Evolutionary conservation across 2,113 vertebrate genomes (phyloP), one percentile per base, ranked within the genome.

Genomic region (Cervus canadensis): DNA sequence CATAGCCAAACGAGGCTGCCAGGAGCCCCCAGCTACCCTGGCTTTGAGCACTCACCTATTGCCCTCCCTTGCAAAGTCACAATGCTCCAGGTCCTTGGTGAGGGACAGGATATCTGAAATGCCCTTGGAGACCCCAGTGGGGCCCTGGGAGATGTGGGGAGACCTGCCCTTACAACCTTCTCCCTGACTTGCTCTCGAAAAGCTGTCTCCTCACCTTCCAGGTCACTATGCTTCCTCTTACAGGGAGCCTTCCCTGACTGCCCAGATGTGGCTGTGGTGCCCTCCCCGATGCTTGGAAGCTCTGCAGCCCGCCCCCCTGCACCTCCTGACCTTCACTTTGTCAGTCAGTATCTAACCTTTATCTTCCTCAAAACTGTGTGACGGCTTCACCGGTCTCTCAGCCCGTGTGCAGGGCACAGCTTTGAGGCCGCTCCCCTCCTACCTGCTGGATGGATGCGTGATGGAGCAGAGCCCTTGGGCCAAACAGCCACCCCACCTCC

Each of bases 391-490:
- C 43, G 76, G 57, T 33, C 40, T 64, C 36, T 12, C 2, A 6
- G 85, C n/a, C 21, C 16, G 13, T 2, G 1, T 0, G 19, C 23
- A 12, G 40, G 33, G 62, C 26, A 62, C 25, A 40, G 94, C 30
- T 30, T 3, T 2, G 4, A 62, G 64, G 45, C 54, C 0, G 1
- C 59, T 52, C 81, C 78, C 40, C 2, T 3, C 3, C 0, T 0
- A 3, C 0, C 11, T 64, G 19, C 56, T 21, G 81, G 21, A 36
- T 1, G 12, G 28, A 21, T 0, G 15, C 45, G 30, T 0, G 43
- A 30, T 0, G 3, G 81, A 21, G 21, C 13, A 74, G 60, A 7
- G 7, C 67, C 21, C 19, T 25, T n/a, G 33, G 21, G 3, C 62
- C 90, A 14, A 23, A 57, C 54, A 60, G 1, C 87, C 81, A 62